phyloP scores from a whole-genome alignment of 1,140 invertebrate genomes.

The Sitophilus oryzae region DNA sequence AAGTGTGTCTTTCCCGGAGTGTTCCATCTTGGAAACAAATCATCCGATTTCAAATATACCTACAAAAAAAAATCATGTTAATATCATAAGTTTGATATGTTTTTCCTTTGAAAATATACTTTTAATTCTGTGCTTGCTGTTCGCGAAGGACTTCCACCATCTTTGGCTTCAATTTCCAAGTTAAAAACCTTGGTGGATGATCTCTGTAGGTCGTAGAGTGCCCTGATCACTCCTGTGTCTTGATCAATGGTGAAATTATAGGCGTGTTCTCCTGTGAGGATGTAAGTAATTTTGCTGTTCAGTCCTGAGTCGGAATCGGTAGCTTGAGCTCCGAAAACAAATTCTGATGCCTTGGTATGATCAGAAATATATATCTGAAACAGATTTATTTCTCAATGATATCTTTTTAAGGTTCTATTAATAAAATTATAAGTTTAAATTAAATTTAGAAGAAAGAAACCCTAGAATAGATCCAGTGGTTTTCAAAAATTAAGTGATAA shows the following conservation, averaged over 20 bases:
- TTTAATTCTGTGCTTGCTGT: constrained; percentile 62
- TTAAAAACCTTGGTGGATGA: constrained; percentile 55
- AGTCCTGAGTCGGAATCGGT: constrained; percentile 70
- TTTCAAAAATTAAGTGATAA: too few species aligned
- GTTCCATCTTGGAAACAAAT: constrained; percentile 69
- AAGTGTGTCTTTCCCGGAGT: constrained; percentile 63
- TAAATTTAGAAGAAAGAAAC: too few species aligned
- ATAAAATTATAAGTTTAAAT: background rate
- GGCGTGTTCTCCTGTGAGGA: constrained; percentile 68
- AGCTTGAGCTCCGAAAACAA: constrained; percentile 84
- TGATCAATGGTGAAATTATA: constrained; percentile 69
- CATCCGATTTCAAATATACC: constrained; percentile 54
- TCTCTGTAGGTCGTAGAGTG: constrained; percentile 51
- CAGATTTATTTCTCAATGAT: background rate
- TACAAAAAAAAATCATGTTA: too few species aligned
- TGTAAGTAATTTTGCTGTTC: constrained; percentile 75
- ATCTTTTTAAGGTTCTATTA: background rate
- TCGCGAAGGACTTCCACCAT: constrained; percentile 58
- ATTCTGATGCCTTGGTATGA: constrained; percentile 65
- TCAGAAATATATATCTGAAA: constrained; percentile 66
- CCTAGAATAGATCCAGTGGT: too few species aligned
- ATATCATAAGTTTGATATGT: too few species aligned
- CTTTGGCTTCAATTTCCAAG: constrained; percentile 66
- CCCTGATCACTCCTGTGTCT: constrained; percentile 77
- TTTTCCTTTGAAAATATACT: constrained; percentile 46